Base-by-base conservation (phyloP, 2,888 invertebrate genomes). In the Calameuta idolon region DNA sequence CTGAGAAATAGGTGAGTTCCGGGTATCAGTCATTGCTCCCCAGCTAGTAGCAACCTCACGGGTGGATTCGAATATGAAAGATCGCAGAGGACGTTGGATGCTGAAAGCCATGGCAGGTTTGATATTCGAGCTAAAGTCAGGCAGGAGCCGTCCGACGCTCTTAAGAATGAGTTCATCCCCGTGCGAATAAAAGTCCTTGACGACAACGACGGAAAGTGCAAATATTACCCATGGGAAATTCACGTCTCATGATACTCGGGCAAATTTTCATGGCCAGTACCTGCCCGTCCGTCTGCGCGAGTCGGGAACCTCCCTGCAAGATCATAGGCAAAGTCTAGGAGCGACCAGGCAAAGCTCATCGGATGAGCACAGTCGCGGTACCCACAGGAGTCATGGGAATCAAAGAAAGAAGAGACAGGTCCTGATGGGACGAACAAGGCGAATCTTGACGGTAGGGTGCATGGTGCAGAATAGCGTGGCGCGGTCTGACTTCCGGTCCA, bases 391-490 rank as follows among this genome's bases (percentile, higher is more conserved):
- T 0, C 23, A 23, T 55, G 55, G 23, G 15, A 23, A 23, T 23
- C 9, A 0, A 9, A 12, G 11, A 35, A 37, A 37, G 12, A 55
- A 55, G 23, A 12, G 2, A 31, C 31, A 3, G 35, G 23, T 55
- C 55, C 23, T 23, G 2, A 55, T 23, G 55, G 55, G 55, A 15
- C 9, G 23, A 15, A 2, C 15, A 9, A 9, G 12, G 37, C 37
- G 37, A 37, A 37, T 12, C 12, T 37, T 12, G 12, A 37, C 37
- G 74, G 81, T 80, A 79, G 83, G 85, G 86, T 90, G 90, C 89
- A 89, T 89, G 90, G 89, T 89, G 90, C 89, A 89, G 89, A 90
- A 88, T 88, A 89, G 89, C 85, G 85, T 86, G 81, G 83, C 82
- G 81, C 82, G 81, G 81, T 4, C 15, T 76, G 79, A 81, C 73